Evolutionary conservation across 1,140 invertebrate species (phyloP), one percentile per base, ranked within the genome.

Genomic region (Carposina sasakii): DNA sequence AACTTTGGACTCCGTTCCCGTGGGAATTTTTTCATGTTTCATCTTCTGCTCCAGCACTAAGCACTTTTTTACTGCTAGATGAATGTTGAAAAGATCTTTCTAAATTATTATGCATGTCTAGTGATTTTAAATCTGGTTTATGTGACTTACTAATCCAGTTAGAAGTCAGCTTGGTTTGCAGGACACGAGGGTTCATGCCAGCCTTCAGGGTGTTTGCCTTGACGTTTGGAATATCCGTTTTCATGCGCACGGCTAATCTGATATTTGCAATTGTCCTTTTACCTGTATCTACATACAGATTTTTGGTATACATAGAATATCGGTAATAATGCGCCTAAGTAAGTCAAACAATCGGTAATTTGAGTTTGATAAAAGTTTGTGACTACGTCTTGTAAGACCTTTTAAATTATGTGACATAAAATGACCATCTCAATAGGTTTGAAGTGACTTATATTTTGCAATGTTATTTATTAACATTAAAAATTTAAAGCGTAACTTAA

Each of bases 121-220:
- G 24, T 28, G 12, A 33, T 8, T 48, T 31, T 24, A 30, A 17
- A 33, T 31, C 24, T 12, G 28, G 16, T 17, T 19, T 40, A 12
- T 50, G 33, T 31, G 22, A 44, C 51, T 33, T 52, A 43, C 44
- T 75, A 76, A 78, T 68, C 56, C 48, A 56, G 61, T 78, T 71
- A 74, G 53, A 24, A 52, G 60, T 48, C 61, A 65, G 60, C 63
- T 66, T 52, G 55, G 54, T 52, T 69, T 65, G 60, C 54, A 63
- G 64, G 65, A 67, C 70, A 40, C 59, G 67, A 57, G 59, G 62
- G 63, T 68, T 73, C 66, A 68, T 65, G 61, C 48, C 41, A 46
- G 48, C 50, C 48, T 51, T 33, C n/a, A 28, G 10, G 49, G 47
- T 52, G 53, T 48, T 65, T 50, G 48, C 55, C n/a, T n/a, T n/a